These are phyloP conservation scores for Rhinophrynus dorsalis DNA, from an alignment of 2,797 vertebrate species.

Conservation along the genomic window DNA sequence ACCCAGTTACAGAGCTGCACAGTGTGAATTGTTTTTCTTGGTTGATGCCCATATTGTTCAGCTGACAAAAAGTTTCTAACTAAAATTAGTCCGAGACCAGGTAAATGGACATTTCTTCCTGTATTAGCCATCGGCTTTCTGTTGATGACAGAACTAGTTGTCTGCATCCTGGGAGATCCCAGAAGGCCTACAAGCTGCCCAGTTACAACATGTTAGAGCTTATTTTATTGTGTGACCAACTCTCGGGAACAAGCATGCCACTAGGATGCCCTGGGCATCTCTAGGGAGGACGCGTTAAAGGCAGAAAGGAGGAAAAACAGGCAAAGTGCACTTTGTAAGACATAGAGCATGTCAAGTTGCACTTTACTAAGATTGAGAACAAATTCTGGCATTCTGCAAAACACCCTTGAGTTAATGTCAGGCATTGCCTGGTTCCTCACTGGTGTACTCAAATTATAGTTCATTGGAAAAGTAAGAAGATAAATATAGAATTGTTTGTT, in stretches of 20 bases:
- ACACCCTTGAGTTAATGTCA: neutral
- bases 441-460: slow-evolving; percentile 3
- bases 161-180: neutral
- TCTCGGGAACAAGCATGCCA: slow-evolving; percentile 3
- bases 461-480: slow-evolving; percentile 5
- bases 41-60: no score
- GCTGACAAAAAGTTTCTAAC: no score
- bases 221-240: neutral
- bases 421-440: neutral
- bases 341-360: slow-evolving; percentile 4
- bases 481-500: slow-evolving; percentile 27
- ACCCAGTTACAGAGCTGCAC: no score
- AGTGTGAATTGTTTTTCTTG: no score
- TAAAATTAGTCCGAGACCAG: no score
- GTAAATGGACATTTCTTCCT: no score
- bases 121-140: neutral
- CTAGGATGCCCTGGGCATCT: slow-evolving; percentile 9
- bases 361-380: neutral
- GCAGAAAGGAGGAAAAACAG: neutral
- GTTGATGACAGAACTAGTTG: neutral
- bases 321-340: neutral
- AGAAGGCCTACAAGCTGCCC: neutral
- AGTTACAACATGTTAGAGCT: neutral
- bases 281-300: neutral
- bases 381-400: neutral